Evolutionary conservation across 1,140 invertebrate species (phyloP).

Genomic region (Ceratosolen solmsi): DNA sequence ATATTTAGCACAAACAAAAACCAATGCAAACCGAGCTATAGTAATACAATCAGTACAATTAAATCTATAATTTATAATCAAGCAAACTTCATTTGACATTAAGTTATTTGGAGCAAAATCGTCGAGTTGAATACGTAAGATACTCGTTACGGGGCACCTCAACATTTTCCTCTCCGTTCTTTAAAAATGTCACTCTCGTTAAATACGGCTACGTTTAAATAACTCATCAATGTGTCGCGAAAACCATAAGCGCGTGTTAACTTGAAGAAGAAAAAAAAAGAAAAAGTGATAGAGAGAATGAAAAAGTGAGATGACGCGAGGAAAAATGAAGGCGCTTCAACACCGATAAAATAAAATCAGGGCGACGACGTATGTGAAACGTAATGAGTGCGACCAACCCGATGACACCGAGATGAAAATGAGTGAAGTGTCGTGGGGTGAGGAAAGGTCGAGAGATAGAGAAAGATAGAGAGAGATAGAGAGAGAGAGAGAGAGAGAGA

Average conservation of each 20-base stretch:
- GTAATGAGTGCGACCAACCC: background rate
- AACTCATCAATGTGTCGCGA: too few species aligned
- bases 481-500: background rate
- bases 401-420: constrained; percentile 1
- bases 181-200: background rate
- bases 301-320: background rate
- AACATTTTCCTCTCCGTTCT: background rate
- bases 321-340: background rate
- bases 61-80: too few species aligned
- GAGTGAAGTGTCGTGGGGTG: background rate
- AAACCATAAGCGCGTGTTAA: too few species aligned
- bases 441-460: background rate
- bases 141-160: background rate
- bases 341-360: background rate
- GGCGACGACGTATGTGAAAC: background rate
- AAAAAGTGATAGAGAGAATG: background rate
- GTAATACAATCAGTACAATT: too few species aligned
- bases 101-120: too few species aligned
- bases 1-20: too few species aligned
- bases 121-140: background rate
- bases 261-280: background rate
- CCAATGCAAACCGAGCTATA: too few species aligned
- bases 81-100: too few species aligned
- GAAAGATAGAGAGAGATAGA: background rate
- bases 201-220: background rate